phyloP scores from a whole-genome alignment of 2,888 invertebrate genomes.

The Oscheius myriophilus region DNA sequence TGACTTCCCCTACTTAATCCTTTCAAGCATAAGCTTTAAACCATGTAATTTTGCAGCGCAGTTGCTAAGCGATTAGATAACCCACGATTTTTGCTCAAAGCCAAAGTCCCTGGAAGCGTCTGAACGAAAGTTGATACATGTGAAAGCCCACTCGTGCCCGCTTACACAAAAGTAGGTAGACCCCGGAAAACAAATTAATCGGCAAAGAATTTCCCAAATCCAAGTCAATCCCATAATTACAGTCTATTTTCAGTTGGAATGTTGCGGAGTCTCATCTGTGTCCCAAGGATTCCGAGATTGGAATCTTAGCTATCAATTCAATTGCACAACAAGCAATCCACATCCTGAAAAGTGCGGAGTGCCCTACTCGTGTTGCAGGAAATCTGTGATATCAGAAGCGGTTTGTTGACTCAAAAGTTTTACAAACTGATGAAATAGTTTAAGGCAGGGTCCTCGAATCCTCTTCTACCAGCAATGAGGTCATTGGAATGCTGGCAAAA shows the following conservation, averaged over 20 bases:
- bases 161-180: background rate
- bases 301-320: slow-evolving; percentile 72
- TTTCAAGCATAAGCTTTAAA: too few species aligned
- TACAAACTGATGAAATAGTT: too few species aligned
- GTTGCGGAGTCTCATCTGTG: slow-evolving; percentile 72
- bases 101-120: too few species aligned
- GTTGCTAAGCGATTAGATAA: too few species aligned
- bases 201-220: background rate
- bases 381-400: slow-evolving; percentile 63
- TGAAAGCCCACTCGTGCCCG: background rate
- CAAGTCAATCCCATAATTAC: background rate
- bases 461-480: slow-evolving; percentile 66
- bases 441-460: slow-evolving; percentile 63
- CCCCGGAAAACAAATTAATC: background rate
- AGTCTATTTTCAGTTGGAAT: slow-evolving; percentile 70
- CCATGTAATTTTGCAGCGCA: too few species aligned
- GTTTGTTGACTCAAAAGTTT: slow-evolving; percentile 30
- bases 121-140: background rate
- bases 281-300: slow-evolving; percentile 72
- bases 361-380: slow-evolving; percentile 72
- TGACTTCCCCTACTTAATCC: too few species aligned
- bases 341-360: slow-evolving; percentile 73
- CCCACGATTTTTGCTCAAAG: too few species aligned
- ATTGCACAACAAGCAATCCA: slow-evolving; percentile 70
- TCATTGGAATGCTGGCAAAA: slow-evolving; percentile 70